phyloP scores from a whole-genome alignment of 2,888 invertebrate genomes.

The Noctua pronuba region DNA sequence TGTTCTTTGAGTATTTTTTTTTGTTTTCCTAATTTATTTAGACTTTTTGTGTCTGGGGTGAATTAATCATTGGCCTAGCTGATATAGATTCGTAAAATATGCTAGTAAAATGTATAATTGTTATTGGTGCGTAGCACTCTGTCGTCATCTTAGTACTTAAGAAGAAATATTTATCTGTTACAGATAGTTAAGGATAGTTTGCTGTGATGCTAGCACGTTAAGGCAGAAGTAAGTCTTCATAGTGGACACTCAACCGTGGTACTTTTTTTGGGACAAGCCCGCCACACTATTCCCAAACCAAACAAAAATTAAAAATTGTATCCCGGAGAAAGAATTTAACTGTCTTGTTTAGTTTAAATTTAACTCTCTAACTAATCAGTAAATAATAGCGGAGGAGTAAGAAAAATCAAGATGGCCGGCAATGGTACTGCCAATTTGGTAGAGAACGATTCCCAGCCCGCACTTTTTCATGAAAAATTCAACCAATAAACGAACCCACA shows the following conservation, averaged over 20 bases:
- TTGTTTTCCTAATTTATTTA: neutral
- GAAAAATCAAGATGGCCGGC: neutral
- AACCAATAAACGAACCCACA: neutral
- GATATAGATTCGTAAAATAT: neutral
- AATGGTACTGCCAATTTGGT: neutral
- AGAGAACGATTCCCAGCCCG: neutral
- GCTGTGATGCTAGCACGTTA: too few species aligned
- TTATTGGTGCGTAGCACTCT: neutral
- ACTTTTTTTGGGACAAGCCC: neutral
- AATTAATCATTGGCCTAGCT: neutral
- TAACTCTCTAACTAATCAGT: too few species aligned
- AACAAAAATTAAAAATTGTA: too few species aligned
- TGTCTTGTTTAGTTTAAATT: too few species aligned
- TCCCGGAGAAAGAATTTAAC: neutral
- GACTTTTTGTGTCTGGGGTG: neutral
- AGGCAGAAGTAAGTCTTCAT: too few species aligned
- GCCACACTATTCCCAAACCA: neutral
- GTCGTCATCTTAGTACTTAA: neutral
- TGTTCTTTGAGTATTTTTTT: neutral
- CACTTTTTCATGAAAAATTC: conserved; percentile 13
- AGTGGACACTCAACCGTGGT: too few species aligned
- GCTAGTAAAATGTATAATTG: neutral
- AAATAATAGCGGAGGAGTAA: neutral
- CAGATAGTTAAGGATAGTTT: too few species aligned
- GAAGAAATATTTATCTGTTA: too few species aligned